A percentile compares a stretch with the other conserved stretches of the same genome.
These are phyloP conservation scores for Austrolebias charrua DNA, from an alignment of 2,797 vertebrate species.

Conservation along the genomic window DNA sequence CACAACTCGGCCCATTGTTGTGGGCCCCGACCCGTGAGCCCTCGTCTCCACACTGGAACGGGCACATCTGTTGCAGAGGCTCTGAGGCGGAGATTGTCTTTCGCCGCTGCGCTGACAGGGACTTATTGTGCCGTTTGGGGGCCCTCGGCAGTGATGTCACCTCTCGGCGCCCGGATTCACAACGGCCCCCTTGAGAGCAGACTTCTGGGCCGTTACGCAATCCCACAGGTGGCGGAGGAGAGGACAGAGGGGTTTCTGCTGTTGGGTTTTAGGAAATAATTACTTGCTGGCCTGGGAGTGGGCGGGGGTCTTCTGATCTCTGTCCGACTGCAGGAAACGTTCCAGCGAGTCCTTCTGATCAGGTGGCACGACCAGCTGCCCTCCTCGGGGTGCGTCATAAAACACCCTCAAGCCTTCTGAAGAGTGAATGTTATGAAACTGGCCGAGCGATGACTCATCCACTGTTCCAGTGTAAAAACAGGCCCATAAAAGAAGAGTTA, in stretches of 20 bases:
- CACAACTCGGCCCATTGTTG: constrained; percentile 76
- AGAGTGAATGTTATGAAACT: constrained; percentile 55
- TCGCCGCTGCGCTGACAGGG: constrained; percentile 60
- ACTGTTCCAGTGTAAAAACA: constrained; percentile 55
- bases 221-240: constrained; percentile 71
- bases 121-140: constrained; percentile 65
- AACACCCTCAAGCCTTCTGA: constrained; percentile 68
- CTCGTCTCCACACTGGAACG: constrained; percentile 60
- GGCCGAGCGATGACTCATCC: constrained; percentile 64
- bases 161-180: constrained; percentile 54
- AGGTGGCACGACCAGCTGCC: constrained; percentile 59
- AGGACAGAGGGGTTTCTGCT: constrained; percentile 10
- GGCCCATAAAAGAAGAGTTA: constrained; percentile 49
- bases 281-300: constrained; percentile 41
- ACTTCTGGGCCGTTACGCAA: constrained; percentile 72
- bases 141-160: constrained; percentile 71
- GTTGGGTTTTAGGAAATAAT: constrained; percentile 69
- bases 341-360: constrained; percentile 68
- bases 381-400: constrained; percentile 61
- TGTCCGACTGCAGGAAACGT: constrained; percentile 48
- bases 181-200: constrained; percentile 50
- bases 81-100: constrained; percentile 77
- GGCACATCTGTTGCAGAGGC: constrained; percentile 73
- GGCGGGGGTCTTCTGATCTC: constrained; percentile 33
- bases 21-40: constrained; percentile 69